These are phyloP conservation scores for Drosophila mulleri DNA, from an alignment of 2,888 invertebrate genomes.

Conservation along the genomic window DNA sequence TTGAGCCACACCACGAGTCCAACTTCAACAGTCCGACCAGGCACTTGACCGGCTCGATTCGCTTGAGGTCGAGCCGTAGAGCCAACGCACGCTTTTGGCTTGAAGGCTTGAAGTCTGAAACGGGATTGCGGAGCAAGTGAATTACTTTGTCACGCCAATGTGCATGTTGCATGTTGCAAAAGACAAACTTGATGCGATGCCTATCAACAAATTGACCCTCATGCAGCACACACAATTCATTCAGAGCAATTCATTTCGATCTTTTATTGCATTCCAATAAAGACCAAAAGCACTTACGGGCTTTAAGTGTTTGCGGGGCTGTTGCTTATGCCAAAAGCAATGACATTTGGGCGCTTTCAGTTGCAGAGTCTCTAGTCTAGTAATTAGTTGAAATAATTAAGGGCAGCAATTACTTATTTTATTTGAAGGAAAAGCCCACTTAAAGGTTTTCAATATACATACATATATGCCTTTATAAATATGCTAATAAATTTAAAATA, in stretches of 20 bases:
- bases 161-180: constrained; percentile 60
- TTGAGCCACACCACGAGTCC: constrained; percentile 24
- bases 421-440: no score
- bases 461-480: no score
- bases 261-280: constrained; percentile 32
- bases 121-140: constrained; percentile 43
- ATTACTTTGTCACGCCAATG: constrained; percentile 63
- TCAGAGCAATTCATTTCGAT: constrained; percentile 50
- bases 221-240: constrained; percentile 39
- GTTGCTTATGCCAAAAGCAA: neutral
- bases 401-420: no score
- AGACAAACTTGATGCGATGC: constrained; percentile 36
- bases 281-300: constrained; percentile 32
- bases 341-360: neutral
- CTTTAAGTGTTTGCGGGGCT: neutral
- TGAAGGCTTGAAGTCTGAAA: constrained; percentile 14
- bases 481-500: no score
- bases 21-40: constrained; percentile 31
- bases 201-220: constrained; percentile 69
- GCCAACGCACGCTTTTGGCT: constrained; percentile 33
- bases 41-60: constrained; percentile 44
- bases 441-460: no score
- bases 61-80: constrained; percentile 17
- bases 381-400: neutral
- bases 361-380: neutral